A percentile compares a stretch with the other conserved stretches of the same genome.
Evolutionary conservation across 1,140 invertebrate genomes (phyloP).

Genomic region (Chymomyza costata): DNA sequence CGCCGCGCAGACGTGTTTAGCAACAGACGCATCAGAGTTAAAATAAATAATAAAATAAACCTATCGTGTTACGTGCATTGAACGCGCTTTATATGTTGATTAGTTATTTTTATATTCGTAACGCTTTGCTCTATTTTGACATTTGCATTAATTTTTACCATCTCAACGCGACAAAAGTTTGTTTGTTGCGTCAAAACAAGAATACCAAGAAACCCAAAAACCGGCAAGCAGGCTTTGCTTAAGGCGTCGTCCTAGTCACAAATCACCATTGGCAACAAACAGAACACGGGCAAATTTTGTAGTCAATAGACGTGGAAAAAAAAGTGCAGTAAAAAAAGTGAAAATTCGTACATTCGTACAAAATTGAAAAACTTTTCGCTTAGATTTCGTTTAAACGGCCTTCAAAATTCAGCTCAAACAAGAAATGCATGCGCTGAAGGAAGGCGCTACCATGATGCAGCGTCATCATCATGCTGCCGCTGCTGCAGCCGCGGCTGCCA

Average conservation of each 20-base stretch:
- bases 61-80: constrained; percentile 12
- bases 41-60: neutral
- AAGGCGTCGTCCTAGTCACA: too few relatives aligned
- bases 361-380: neutral
- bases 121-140: too few relatives aligned
- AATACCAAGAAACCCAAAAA: neutral
- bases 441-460: constrained; percentile 69
- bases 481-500: constrained; percentile 13
- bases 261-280: too few relatives aligned
- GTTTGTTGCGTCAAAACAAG: too few relatives aligned
- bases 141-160: too few relatives aligned
- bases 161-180: too few relatives aligned
- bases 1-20: constrained; percentile 50
- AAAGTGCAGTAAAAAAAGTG: neutral
- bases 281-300: too few relatives aligned
- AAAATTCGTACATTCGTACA: constrained; percentile 5
- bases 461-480: constrained; percentile 40
- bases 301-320: too few relatives aligned
- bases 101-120: too few relatives aligned
- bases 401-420: constrained; percentile 66
- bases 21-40: constrained; percentile 9
- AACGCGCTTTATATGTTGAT: neutral
- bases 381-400: constrained; percentile 11
- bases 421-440: constrained; percentile 65
- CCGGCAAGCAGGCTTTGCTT: too few relatives aligned